Percentiles rank a stretch among this genome's conserved stretches.
phyloP scores from a whole-genome alignment of 2,888 invertebrate species.

The Aplocera efformata region DNA sequence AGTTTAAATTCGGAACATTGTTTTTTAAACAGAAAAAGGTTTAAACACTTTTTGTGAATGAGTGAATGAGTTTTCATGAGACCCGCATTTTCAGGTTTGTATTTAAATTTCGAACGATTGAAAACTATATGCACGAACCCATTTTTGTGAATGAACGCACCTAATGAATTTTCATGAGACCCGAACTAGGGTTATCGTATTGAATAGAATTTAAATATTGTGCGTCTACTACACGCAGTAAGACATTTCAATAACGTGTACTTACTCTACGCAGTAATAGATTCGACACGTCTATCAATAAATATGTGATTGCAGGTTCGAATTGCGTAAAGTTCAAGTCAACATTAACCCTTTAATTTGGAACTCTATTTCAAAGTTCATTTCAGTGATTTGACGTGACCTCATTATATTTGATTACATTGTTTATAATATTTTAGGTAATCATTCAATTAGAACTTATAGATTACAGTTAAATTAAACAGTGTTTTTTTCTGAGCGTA shows the following conservation, averaged over 20 bases:
- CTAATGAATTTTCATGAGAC: neutral
- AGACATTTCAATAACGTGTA: neutral
- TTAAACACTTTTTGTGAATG: slow-evolving; percentile 42
- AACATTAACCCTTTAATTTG: slow-evolving; percentile 22
- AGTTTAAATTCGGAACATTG: slow-evolving; percentile 14
- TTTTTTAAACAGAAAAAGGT: slow-evolving; percentile 5
- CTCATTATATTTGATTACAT: slow-evolving; percentile 12
- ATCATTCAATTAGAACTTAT: too few relatives aligned
- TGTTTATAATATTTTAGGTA: too few relatives aligned
- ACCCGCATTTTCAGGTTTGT: slow-evolving; percentile 55
- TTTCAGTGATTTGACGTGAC: slow-evolving; percentile 20
- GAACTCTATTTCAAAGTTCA: slow-evolving; percentile 10
- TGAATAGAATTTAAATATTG: slow-evolving; percentile 1
- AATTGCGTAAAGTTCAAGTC: slow-evolving; percentile 25
- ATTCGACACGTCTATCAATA: slow-evolving; percentile 25
- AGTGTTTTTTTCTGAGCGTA: too few relatives aligned
- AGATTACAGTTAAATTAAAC: too few relatives aligned
- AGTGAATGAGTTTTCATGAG: slow-evolving; percentile 57
- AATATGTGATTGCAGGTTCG: slow-evolving; percentile 23
- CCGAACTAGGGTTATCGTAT: neutral
- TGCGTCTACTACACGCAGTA: too few relatives aligned
- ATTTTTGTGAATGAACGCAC: neutral
- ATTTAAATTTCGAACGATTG: slow-evolving; percentile 32
- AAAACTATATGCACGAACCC: neutral
- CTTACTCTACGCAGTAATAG: slow-evolving; percentile 10